These are phyloP conservation scores for Limnephilus auricula DNA, from an alignment of 2,888 invertebrate species.

Conservation along the genomic window DNA sequence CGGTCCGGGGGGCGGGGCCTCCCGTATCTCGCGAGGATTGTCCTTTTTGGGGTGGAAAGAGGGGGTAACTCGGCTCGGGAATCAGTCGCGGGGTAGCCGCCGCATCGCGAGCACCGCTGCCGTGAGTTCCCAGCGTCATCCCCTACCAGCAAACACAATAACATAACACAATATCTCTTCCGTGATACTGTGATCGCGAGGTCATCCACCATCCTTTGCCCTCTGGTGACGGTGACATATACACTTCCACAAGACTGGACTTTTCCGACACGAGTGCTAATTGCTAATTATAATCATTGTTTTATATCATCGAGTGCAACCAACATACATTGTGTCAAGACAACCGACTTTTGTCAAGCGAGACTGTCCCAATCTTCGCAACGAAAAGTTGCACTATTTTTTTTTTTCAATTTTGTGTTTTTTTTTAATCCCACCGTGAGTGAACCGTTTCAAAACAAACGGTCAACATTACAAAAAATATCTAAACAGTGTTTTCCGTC, in stretches of 20 bases:
- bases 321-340: neutral
- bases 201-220: slow-evolving; percentile 47
- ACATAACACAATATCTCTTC: slow-evolving; percentile 15
- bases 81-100: slow-evolving; percentile 61
- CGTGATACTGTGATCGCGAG: slow-evolving; percentile 43
- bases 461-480: neutral
- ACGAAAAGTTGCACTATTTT: slow-evolving; percentile 20
- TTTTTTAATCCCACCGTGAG: neutral
- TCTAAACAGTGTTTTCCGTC: neutral
- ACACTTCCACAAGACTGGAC: neutral
- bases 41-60: slow-evolving; percentile 50
- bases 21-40: slow-evolving; percentile 54
- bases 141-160: neutral
- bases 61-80: slow-evolving; percentile 49
- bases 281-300: neutral
- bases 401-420: neutral
- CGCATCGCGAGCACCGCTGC: slow-evolving; percentile 51
- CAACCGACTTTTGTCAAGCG: neutral
- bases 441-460: neutral
- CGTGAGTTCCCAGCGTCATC: slow-evolving; percentile 5
- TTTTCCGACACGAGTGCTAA: neutral
- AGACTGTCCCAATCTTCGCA: neutral
- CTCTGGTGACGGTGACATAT: slow-evolving; percentile 38
- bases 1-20: slow-evolving; percentile 62
- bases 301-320: neutral